Evolutionary conservation across 1,140 invertebrate species (phyloP).

Genomic region (Mactra quadrangularis): DNA sequence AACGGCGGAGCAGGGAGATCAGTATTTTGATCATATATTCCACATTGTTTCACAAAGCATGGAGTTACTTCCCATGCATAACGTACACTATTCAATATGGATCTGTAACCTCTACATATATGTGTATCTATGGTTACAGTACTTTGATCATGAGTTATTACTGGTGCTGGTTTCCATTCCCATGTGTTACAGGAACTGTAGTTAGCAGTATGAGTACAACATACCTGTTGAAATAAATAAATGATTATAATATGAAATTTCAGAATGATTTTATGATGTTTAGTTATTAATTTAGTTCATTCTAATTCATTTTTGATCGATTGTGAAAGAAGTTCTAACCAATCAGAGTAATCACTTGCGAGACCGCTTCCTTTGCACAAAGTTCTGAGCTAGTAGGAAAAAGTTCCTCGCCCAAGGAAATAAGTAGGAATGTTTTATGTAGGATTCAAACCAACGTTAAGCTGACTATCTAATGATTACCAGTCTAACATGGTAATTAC

Average conservation of each 20-base stretch:
- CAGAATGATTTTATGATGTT: no score
- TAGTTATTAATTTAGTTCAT: background rate
- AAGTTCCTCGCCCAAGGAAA: no score
- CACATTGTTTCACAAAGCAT: slow-evolving; percentile 74
- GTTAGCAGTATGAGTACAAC: background rate
- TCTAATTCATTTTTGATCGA: no score
- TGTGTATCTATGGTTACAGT: slow-evolving; percentile 63
- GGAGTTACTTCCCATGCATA: slow-evolving; percentile 78
- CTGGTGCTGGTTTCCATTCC: slow-evolving; percentile 35
- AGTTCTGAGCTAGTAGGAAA: no score
- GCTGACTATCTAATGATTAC: no score
- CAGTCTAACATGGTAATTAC: no score
- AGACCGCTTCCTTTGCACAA: no score
- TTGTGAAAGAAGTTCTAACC: no score
- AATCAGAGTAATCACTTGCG: no score
- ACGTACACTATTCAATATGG: slow-evolving; percentile 61
- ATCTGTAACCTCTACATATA: slow-evolving; percentile 42
- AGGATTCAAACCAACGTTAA: no score
- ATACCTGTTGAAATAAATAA: background rate
- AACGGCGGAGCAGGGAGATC: slow-evolving; percentile 73
- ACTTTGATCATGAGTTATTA: slow-evolving; percentile 46
- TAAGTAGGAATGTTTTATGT: no score
- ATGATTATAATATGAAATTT: background rate
- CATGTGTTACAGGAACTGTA: background rate
- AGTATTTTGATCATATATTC: slow-evolving; percentile 70